Evolutionary conservation across 2,888 invertebrate species (phyloP).

Genomic region (Mythimna ferrago): DNA sequence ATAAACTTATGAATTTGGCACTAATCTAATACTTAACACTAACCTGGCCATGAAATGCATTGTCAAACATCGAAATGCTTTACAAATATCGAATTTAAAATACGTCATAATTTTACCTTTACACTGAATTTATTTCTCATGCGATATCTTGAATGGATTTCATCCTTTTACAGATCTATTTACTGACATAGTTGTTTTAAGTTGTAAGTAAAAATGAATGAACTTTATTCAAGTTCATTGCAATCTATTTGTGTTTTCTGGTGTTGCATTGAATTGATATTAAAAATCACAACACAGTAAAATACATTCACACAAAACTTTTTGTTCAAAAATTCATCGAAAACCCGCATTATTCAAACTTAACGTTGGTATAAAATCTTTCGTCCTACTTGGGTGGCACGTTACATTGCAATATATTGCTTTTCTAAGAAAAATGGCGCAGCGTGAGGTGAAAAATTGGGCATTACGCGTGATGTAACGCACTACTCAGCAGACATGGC

Average conservation of each 20-base stretch:
- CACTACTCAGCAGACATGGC: neutral
- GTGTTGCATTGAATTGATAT: neutral
- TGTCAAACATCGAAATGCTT: conserved; percentile 65
- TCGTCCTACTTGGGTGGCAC: neutral
- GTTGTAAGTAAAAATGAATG: neutral
- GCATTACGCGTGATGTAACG: neutral
- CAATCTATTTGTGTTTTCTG: neutral
- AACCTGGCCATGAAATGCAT: conserved; percentile 75
- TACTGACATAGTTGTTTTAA: conserved; percentile 4
- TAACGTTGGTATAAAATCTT: conserved; percentile 33
- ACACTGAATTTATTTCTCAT: conserved; percentile 22
- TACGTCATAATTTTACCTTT: conserved; percentile 20
- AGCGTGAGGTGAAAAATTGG: conserved; percentile 24
- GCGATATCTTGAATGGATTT: conserved; percentile 21
- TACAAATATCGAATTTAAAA: conserved; percentile 41
- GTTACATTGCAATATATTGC: conserved; percentile 10
- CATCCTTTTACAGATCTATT: conserved; percentile 22
- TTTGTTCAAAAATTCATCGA: conserved; percentile 35
- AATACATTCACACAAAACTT: conserved; percentile 21
- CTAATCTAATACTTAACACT: conserved; percentile 82
- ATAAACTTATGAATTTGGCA: conserved; percentile 83
- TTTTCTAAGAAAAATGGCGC: neutral
- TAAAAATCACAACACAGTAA: neutral
- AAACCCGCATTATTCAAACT: conserved; percentile 39
- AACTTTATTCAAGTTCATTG: neutral